Conservation (phyloP, 2,113 vertebrate species). For the Lynx canadensis region DNA sequence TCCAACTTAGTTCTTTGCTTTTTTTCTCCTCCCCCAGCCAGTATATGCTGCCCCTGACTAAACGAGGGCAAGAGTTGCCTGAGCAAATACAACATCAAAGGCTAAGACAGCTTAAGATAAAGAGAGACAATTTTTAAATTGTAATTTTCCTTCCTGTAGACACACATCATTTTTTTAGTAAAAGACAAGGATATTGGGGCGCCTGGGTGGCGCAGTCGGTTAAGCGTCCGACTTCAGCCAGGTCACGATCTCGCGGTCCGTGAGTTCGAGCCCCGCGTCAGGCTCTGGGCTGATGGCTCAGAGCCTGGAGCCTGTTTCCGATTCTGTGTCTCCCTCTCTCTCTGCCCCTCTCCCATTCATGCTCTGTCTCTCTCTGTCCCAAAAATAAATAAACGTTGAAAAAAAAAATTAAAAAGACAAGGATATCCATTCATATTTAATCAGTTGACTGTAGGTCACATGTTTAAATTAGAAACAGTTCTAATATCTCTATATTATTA, state of each 20-base stretch:
- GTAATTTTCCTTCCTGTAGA: conserved; percentile 35
- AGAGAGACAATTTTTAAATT: conserved; percentile 50
- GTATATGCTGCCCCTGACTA: not conserved
- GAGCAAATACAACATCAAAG: conserved; percentile 59
- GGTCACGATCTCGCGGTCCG: too few species aligned
- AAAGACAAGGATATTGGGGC: conserved; percentile 42
- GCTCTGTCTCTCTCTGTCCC: too few species aligned
- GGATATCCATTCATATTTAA: conserved; percentile 54
- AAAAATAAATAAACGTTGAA: too few species aligned
- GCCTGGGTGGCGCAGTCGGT: too few species aligned
- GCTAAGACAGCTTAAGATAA: conserved; percentile 27
- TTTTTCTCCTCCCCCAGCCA: conserved; percentile 1
- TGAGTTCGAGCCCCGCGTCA: too few species aligned
- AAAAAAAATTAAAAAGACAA: too few species aligned
- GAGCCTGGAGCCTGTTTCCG: too few species aligned
- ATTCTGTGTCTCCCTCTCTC: too few species aligned
- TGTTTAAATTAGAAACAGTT: conserved; percentile 36
- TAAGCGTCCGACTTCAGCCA: too few species aligned
- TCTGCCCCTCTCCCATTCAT: too few species aligned
- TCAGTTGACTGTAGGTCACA: conserved; percentile 21
- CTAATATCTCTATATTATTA: not conserved
- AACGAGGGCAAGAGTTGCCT: conserved; percentile 60
- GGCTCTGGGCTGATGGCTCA: too few species aligned
- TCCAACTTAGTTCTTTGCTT: not conserved
- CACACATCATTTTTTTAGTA: conserved; percentile 21